A percentile compares a stretch with the other conserved stretches of the same genome.
Conservation (phyloP, 2,888 invertebrate species). For the Trichogramma evanescens region DNA sequence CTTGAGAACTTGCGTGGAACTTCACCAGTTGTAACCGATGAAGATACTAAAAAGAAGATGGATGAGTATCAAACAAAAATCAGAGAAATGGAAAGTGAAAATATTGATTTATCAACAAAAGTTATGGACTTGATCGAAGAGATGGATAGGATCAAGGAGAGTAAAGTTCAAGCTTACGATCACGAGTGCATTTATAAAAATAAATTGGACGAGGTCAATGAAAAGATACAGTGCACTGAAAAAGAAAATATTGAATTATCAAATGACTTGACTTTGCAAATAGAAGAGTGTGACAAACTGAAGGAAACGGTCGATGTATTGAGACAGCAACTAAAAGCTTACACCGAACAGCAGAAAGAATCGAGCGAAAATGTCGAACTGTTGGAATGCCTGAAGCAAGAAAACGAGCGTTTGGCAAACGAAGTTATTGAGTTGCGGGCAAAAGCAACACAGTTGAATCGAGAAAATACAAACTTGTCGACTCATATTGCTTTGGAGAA, state of each 20-base stretch:
- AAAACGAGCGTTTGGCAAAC: constrained; percentile 25
- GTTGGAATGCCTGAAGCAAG: constrained; percentile 14
- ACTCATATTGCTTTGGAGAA: constrained; percentile 14
- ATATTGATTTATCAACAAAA: constrained; percentile 50
- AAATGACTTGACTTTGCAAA: constrained; percentile 32
- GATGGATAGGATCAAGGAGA: constrained; percentile 31
- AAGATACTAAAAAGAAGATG: constrained; percentile 22
- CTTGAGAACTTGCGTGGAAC: constrained; percentile 19
- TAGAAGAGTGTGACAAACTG: constrained; percentile 34
- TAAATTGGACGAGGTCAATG: constrained; percentile 19
- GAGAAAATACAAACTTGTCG: constrained; percentile 29
- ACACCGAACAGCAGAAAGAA: not conserved
- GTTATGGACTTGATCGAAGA: constrained; percentile 54
- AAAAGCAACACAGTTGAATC: constrained; percentile 22
- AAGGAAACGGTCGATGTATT: constrained; percentile 27
- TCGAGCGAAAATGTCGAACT: not conserved
- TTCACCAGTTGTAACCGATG: constrained; percentile 18
- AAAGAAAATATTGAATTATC: constrained; percentile 34
- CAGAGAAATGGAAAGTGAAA: constrained; percentile 29
- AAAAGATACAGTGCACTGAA: constrained; percentile 25
- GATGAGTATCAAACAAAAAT: constrained; percentile 27
- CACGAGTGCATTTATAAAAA: constrained; percentile 35
- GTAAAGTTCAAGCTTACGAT: constrained; percentile 28
- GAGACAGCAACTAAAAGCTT: constrained; percentile 24
- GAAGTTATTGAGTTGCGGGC: constrained; percentile 27